Conservation (phyloP, 35 echinoderm and acorn worm genomes). For the Holothuria glaberrima region DNA sequence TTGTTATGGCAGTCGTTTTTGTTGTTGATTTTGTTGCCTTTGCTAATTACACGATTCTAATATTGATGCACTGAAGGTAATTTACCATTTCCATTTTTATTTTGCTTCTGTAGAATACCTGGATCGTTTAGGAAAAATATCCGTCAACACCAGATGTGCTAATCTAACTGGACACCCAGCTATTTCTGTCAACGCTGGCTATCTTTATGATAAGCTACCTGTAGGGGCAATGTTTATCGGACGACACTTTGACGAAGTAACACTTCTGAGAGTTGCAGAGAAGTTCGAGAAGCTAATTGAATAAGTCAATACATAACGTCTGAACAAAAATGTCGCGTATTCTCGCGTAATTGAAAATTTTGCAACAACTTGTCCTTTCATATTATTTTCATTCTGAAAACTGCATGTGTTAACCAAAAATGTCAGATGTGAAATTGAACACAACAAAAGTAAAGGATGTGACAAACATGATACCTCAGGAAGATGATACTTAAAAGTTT, state of each 20-base stretch:
- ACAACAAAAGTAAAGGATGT: too few species aligned
- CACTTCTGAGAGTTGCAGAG: constrained; percentile 1
- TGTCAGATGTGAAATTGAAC: too few species aligned
- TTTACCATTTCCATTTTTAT: not conserved
- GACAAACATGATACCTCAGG: too few species aligned
- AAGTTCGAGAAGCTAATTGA: constrained; percentile 11
- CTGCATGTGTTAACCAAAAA: too few species aligned
- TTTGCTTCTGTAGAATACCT: constrained; percentile 6
- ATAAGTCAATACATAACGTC: too few species aligned
- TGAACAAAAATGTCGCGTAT: too few species aligned
- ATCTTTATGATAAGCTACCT: not conserved
- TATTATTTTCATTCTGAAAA: too few species aligned
- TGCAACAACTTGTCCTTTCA: too few species aligned
- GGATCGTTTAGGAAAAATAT: not conserved
- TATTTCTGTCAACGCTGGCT: constrained; percentile 35
- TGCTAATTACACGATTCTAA: not conserved
- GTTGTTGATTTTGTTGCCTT: not conserved
- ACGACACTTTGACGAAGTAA: constrained; percentile 41
- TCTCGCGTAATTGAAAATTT: too few species aligned
- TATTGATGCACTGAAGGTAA: not conserved
- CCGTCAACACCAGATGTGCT: constrained; percentile 25
- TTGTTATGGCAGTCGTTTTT: not conserved
- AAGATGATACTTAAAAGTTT: too few species aligned
- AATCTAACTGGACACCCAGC: constrained; percentile 45
- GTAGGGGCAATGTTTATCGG: constrained; percentile 21